Percentiles rank a stretch among this genome's conserved stretches.
phyloP scores from a whole-genome alignment of 1,140 invertebrate species.

The Zaprionus inermis region DNA sequence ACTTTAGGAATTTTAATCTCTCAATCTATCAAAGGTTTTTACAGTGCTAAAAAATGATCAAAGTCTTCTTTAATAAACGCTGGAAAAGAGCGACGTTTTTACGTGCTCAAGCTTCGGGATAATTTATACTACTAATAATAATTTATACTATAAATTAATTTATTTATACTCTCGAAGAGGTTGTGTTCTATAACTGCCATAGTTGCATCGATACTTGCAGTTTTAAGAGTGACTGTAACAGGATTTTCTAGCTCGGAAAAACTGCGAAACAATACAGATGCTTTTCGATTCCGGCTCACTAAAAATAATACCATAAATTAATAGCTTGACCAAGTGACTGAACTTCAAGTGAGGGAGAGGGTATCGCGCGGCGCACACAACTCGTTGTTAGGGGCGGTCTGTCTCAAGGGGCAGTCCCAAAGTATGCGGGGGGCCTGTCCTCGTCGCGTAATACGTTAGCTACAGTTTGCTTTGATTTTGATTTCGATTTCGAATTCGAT shows the following conservation, averaged over 20 bases:
- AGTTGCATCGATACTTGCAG: background rate
- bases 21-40: too few relatives aligned
- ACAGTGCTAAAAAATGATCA: too few relatives aligned
- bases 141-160: too few relatives aligned
- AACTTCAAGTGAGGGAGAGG: background rate
- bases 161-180: background rate
- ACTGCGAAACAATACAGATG: background rate
- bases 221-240: too few relatives aligned
- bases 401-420: slow-evolving; percentile 16
- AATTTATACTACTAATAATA: too few relatives aligned
- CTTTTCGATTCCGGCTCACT: background rate
- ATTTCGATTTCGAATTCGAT: slow-evolving; percentile 25
- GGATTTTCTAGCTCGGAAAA: too few relatives aligned
- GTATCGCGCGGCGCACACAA: background rate
- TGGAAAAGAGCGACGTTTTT: too few relatives aligned
- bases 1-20: too few relatives aligned
- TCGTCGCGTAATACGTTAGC: slow-evolving; percentile 49
- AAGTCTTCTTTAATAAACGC: too few relatives aligned
- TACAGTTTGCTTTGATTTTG: slow-evolving; percentile 40
- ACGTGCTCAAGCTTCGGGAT: too few relatives aligned
- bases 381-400: slow-evolving; percentile 2
- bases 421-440: slow-evolving; percentile 30
- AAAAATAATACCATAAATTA: background rate
- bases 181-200: background rate
- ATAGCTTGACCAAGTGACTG: background rate